Conservation (phyloP, 2,797 vertebrate species). For the Sarcophilus harrisii region DNA sequence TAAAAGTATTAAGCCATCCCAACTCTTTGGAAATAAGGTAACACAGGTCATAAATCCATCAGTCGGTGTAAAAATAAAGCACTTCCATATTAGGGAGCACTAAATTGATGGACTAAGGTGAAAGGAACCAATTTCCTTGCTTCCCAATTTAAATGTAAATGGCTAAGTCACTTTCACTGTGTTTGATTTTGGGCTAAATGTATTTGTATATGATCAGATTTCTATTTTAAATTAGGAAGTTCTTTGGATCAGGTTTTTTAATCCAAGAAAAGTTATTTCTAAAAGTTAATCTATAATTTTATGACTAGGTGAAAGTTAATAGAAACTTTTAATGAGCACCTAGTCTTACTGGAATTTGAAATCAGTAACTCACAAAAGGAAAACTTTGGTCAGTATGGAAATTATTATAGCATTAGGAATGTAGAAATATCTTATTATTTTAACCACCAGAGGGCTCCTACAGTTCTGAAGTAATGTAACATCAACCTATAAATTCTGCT, state of each 20-base stretch:
- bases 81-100: not conserved
- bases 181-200: constrained; percentile 30
- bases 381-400: constrained; percentile 6
- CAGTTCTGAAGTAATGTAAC: constrained; percentile 41
- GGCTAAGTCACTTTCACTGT: constrained; percentile 3
- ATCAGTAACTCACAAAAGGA: constrained; percentile 35
- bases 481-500: not conserved
- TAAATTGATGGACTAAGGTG: not conserved
- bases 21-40: not conserved
- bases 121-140: not conserved
- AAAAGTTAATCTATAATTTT: constrained; percentile 10
- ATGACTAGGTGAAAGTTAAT: constrained; percentile 16
- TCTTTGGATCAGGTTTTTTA: not conserved
- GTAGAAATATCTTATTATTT: constrained; percentile 13
- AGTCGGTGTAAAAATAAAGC: not conserved
- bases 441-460: constrained; percentile 71
- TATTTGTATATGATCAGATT: not conserved
- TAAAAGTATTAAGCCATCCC: not conserved
- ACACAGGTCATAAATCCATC: not conserved
- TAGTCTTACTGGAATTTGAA: constrained; percentile 32
- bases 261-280: not conserved
- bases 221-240: constrained; percentile 10
- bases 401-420: constrained; percentile 22
- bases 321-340: constrained; percentile 36
- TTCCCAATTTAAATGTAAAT: constrained; percentile 29